A percentile compares a stretch with the other conserved stretches of the same genome.
Evolutionary conservation across 2,888 invertebrate species (phyloP).

Genomic region (Strigamia crassipes): DNA sequence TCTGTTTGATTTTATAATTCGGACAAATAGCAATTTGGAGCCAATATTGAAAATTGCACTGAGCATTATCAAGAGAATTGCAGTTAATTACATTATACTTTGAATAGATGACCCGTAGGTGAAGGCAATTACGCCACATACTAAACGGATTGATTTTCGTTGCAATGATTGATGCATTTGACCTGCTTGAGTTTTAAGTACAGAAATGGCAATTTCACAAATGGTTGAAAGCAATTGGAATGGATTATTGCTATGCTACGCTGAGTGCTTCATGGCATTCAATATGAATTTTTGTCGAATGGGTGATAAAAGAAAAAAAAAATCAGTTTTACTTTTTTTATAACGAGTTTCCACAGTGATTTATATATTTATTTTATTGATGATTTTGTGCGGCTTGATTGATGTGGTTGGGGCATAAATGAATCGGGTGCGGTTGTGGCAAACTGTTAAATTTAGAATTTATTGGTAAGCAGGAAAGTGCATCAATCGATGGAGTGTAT

Average conservation of each 20-base stretch:
- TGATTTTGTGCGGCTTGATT: constrained; percentile 22
- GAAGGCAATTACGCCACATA: constrained; percentile 17
- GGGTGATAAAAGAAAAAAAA: neutral
- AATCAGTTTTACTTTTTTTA: neutral
- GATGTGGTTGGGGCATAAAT: constrained; percentile 32
- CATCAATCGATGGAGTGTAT: neutral
- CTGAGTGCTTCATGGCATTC: constrained; percentile 25
- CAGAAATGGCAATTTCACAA: constrained; percentile 31
- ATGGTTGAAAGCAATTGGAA: constrained; percentile 40
- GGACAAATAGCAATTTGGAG: neutral
- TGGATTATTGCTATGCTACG: constrained; percentile 22
- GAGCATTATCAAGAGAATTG: constrained; percentile 21
- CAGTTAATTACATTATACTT: constrained; percentile 36
- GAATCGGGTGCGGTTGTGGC: constrained; percentile 8
- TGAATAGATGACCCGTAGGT: constrained; percentile 29
- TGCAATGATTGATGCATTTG: constrained; percentile 31
- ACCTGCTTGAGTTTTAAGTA: constrained; percentile 41
- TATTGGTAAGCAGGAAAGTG: constrained; percentile 6
- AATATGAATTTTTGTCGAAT: constrained; percentile 20
- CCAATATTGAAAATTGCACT: neutral
- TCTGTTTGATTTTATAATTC: neutral
- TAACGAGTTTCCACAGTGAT: constrained; percentile 6
- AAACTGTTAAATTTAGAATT: neutral
- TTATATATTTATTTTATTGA: constrained; percentile 28
- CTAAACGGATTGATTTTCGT: constrained; percentile 42